phyloP scores from a whole-genome alignment of 64 coral and sea anemone species.

The Actinia tenebrosa region DNA sequence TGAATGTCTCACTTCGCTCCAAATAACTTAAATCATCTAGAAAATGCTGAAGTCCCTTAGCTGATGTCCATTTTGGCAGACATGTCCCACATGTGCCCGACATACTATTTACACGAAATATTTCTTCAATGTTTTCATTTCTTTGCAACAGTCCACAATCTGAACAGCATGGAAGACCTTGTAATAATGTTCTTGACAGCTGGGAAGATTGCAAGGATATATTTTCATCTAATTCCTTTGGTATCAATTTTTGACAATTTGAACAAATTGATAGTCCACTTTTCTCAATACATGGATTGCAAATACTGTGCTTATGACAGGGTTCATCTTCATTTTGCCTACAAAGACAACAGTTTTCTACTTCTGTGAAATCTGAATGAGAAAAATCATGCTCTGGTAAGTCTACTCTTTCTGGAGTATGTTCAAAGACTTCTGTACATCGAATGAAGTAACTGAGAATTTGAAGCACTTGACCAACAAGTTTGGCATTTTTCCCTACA shows the following conservation, averaged over 20 bases:
- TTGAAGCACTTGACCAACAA: slow-evolving; percentile 58
- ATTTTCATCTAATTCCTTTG: not conserved
- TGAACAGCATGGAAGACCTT: not conserved
- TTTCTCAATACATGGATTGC: slow-evolving; percentile 19
- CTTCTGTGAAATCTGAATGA: slow-evolving; percentile 7
- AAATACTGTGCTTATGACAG: slow-evolving; percentile 14
- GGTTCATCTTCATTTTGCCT: not conserved
- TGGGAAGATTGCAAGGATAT: not conserved
- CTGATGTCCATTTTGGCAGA: slow-evolving; percentile 34
- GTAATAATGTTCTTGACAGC: not conserved
- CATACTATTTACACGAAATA: slow-evolving; percentile 23
- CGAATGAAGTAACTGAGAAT: slow-evolving; percentile 93
- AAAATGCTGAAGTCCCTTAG: slow-evolving; percentile 72
- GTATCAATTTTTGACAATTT: not conserved
- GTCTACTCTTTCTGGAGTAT: slow-evolving; percentile 49
- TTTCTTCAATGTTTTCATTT: slow-evolving; percentile 13
- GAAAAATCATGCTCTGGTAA: not conserved
- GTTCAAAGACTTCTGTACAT: slow-evolving; percentile 96
- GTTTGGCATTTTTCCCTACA: slow-evolving; percentile 60
- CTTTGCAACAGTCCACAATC: slow-evolving; percentile 16
- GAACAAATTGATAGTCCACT: slow-evolving; percentile 15
- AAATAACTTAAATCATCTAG: slow-evolving; percentile 22
- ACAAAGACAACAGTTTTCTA: slow-evolving; percentile 23
- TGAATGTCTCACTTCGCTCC: slow-evolving; percentile 51
- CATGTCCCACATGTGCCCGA: not conserved